Percentiles rank a stretch among this genome's conserved stretches.
These are phyloP conservation scores for Phymastichus coffea DNA, from an alignment of 1,140 invertebrate species.

Conservation along the genomic window DNA sequence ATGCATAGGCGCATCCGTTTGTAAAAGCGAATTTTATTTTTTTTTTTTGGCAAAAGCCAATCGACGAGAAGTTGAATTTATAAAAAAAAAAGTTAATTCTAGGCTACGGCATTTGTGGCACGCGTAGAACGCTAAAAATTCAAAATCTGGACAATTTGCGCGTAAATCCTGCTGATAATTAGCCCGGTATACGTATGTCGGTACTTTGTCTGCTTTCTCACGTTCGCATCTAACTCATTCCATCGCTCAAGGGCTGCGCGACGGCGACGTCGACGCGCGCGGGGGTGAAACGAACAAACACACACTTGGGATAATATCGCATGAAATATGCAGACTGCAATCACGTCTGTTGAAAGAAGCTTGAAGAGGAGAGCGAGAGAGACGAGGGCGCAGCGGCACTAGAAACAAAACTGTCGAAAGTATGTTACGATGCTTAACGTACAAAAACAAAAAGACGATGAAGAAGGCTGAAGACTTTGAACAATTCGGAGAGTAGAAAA, in stretches of 20 bases:
- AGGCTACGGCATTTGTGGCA: too few species aligned
- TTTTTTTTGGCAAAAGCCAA: too few species aligned
- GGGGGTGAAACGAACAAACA: background rate
- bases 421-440: conserved; percentile 2
- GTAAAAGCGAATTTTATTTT: too few species aligned
- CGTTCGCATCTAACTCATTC: background rate
- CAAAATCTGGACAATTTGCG: too few species aligned
- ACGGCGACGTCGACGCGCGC: background rate
- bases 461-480: conserved; percentile 1
- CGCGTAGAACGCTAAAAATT: too few species aligned
- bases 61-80: too few species aligned
- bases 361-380: conserved; percentile 1
- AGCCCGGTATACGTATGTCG: too few species aligned
- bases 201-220: too few species aligned
- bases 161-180: too few species aligned
- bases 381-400: background rate
- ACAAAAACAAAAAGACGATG: background rate
- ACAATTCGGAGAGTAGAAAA: background rate
- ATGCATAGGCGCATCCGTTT: too few species aligned
- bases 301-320: background rate
- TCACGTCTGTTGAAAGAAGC: conserved; percentile 31
- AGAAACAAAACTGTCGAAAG: conserved; percentile 19
- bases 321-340: conserved; percentile 35
- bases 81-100: too few species aligned
- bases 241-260: background rate